Percentiles rank a stretch among this genome's conserved stretches.
phyloP scores from a whole-genome alignment of 2,888 invertebrate genomes.

The Empis livida region DNA sequence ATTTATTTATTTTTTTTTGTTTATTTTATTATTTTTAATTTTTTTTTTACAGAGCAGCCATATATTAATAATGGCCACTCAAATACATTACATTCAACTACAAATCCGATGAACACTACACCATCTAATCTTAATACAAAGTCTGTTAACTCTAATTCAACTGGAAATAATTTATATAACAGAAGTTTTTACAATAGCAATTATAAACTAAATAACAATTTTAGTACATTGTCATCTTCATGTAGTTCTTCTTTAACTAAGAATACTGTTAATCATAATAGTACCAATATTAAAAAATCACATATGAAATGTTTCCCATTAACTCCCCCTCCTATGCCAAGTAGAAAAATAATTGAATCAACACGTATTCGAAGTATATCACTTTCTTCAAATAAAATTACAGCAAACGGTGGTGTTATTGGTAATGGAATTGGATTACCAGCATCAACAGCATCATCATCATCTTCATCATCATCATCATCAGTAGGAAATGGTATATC shows the following conservation, averaged over 20 bases:
- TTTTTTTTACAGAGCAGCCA: slow-evolving; percentile 27
- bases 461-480: slow-evolving; percentile 7
- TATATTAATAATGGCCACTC: slow-evolving; percentile 22
- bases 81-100: slow-evolving; percentile 14
- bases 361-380: slow-evolving; percentile 32
- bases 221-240: slow-evolving; percentile 9
- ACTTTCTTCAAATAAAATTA: slow-evolving; percentile 34
- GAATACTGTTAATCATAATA: no score
- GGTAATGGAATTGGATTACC: slow-evolving; percentile 10
- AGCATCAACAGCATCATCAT: slow-evolving; percentile 6
- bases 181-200: slow-evolving; percentile 13
- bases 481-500: background rate
- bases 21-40: slow-evolving; percentile 13
- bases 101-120: slow-evolving; percentile 12
- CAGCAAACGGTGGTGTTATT: slow-evolving; percentile 20
- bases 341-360: slow-evolving; percentile 27
- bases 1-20: slow-evolving; percentile 12
- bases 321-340: slow-evolving; percentile 32
- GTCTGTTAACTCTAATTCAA: no score
- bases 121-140: slow-evolving; percentile 6
- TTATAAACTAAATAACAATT: slow-evolving; percentile 14
- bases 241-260: slow-evolving; percentile 1
- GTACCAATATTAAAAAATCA: slow-evolving; percentile 13
- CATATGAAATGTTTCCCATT: slow-evolving; percentile 23
- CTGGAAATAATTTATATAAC: slow-evolving; percentile 4